Evolutionary conservation across 2,797 vertebrate species (phyloP), one percentile per base, ranked within the genome.

Genomic region (Eulemur albifrons): DNA sequence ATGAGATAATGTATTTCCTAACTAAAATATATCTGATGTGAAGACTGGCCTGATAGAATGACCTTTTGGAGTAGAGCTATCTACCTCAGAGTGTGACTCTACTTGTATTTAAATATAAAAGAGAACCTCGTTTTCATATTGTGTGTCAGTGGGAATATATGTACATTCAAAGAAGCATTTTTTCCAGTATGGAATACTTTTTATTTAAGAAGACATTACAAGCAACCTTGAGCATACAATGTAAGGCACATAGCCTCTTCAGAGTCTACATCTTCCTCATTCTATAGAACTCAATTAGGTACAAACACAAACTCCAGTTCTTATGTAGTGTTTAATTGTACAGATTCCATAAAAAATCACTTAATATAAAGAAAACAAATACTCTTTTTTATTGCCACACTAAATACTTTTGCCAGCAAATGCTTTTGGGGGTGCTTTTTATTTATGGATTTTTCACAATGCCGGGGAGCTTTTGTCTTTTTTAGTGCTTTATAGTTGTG

Each of bases 321-420:
- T 98, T 97, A 92, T 97, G 97, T 97, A 97, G 94, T 96, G 93
- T 98, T 98, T 98, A 98, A 98, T 98, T 98, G 97, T 98, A 97
- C 96, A 97, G 96, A 97, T 96, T 98, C 98, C 97, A 98, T 98
- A 97, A 98, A 98, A 97, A 97, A 97, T 95, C 97, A 92, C 97
- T 98, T 98, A 98, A 98, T 98, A 98, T 97, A 98, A 98, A 98
- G 97, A 98, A 98, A 98, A 97, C 97, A 98, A 98, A 98, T 97
- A 95, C 94, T 83, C 90, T 96, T 69, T 98, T 99, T 99, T 98
- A 99, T 98, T 97, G 97, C 98, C 89, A 94, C 96, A 97, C 96
- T 98, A 98, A 98, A 98, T 98, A 98, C 98, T 98, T 98, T 98
- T 94, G 92, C 89, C 93, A 96, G 93, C 59, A 98, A 98, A 98